Evolutionary conservation across 2,888 invertebrate species (phyloP).

Genomic region (Tetheella fluctuosa): DNA sequence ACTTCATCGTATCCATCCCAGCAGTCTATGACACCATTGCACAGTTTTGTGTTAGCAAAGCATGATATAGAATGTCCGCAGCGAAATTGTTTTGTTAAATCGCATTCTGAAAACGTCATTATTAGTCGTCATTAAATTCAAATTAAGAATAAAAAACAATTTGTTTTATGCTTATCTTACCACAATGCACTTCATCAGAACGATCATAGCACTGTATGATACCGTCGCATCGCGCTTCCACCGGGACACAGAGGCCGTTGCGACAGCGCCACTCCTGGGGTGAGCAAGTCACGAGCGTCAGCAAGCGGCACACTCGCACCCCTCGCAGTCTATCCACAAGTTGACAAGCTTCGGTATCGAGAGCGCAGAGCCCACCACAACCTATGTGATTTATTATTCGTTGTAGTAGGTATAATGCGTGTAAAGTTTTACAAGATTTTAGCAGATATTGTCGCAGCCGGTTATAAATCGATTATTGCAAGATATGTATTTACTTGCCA

Average conservation of each 20-base stretch:
- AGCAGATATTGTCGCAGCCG: not conserved
- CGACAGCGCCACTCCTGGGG: conserved; percentile 88
- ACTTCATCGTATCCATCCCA: conserved; percentile 91
- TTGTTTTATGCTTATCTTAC: conserved; percentile 68
- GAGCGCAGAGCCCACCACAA: conserved; percentile 86
- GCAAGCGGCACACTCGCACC: conserved; percentile 83
- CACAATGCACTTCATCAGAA: conserved; percentile 89
- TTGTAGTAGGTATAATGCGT: not conserved
- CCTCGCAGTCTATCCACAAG: conserved; percentile 79
- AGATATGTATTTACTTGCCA: not conserved
- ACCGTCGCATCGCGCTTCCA: conserved; percentile 88
- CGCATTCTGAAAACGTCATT: conserved; percentile 83
- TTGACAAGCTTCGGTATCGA: conserved; percentile 87
- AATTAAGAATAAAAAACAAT: conserved; percentile 14
- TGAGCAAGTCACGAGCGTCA: conserved; percentile 85
- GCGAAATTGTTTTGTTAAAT: conserved; percentile 87
- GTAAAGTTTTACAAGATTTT: conserved; percentile 13
- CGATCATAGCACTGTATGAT: conserved; percentile 89
- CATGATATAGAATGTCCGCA: conserved; percentile 90
- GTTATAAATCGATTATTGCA: not conserved
- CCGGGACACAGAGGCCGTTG: conserved; percentile 88
- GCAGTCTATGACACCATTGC: conserved; percentile 89
- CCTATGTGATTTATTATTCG: conserved; percentile 58
- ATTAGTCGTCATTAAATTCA: not conserved
- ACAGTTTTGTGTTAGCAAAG: conserved; percentile 86